These are phyloP conservation scores for Ashinkailepas kermadecensis DNA, from an alignment of 2,888 invertebrate genomes.

Conservation along the genomic window DNA sequence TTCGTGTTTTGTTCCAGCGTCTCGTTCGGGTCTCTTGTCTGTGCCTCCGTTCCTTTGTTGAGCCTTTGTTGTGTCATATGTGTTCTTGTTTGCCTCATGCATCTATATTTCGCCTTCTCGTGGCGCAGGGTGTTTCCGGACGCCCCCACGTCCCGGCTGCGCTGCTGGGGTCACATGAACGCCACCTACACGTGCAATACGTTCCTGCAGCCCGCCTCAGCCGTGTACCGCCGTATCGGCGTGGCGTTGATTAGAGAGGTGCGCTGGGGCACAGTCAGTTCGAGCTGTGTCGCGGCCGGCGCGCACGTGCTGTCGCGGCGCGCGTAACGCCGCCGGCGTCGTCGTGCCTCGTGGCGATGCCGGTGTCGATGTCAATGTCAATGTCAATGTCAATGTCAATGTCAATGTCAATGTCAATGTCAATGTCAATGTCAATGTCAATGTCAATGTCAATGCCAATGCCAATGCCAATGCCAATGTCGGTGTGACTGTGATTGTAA, in stretches of 20 bases:
- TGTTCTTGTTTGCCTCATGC: background rate
- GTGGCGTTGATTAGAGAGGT: background rate
- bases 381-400: too few relatives aligned
- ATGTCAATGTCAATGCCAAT: too few relatives aligned
- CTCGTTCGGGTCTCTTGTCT: background rate
- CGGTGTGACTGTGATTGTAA: too few relatives aligned
- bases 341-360: too few relatives aligned
- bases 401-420: too few relatives aligned
- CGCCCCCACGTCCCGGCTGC: constrained; percentile 41
- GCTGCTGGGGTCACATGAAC: constrained; percentile 43
- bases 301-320: too few relatives aligned
- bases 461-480: too few relatives aligned
- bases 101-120: too few relatives aligned
- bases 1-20: background rate
- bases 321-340: too few relatives aligned
- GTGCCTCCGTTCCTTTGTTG: background rate
- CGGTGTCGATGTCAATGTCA: too few relatives aligned
- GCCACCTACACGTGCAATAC: constrained; percentile 31
- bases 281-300: too few relatives aligned
- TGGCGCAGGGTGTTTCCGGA: constrained; percentile 41
- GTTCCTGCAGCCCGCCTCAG: background rate
- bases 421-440: too few relatives aligned
- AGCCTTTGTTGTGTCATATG: background rate
- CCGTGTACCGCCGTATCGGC: background rate
- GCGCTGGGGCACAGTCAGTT: background rate